phyloP scores from a whole-genome alignment of 2,113 vertebrate species.

The Cariama cristata region DNA sequence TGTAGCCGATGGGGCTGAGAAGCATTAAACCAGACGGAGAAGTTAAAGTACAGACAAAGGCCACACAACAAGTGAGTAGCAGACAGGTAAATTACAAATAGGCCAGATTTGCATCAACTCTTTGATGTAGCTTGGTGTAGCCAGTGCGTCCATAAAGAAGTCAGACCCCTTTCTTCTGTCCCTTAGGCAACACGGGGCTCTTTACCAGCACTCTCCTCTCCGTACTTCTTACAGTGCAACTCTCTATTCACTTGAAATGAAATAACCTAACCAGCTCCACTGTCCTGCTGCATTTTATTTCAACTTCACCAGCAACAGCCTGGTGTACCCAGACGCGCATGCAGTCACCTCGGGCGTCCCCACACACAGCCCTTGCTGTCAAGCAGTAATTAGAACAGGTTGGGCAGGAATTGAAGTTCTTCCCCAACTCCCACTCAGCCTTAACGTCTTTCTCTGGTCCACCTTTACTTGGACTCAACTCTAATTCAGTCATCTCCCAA shows the following conservation, averaged over 20 bases:
- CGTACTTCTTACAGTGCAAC: fast-evolving
- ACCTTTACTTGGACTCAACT: not conserved
- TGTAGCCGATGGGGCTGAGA: not conserved
- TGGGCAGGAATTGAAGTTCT: not conserved
- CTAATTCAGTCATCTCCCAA: not conserved
- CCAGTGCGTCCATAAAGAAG: not conserved
- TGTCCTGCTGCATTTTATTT: not conserved
- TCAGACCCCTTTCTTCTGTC: not conserved
- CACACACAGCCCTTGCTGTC: not conserved
- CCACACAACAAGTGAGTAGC: not conserved
- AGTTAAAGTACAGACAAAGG: not conserved
- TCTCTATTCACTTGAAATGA: not conserved
- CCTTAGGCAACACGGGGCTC: not conserved
- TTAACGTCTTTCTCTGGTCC: not conserved
- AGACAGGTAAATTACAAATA: not conserved
- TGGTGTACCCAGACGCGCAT: fast-evolving
- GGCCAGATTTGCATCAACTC: not conserved
- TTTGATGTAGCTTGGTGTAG: not conserved
- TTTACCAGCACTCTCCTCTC: not conserved
- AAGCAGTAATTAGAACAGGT: not conserved
- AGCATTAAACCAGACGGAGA: not conserved
- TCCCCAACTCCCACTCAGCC: not conserved
- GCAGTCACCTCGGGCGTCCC: not conserved
- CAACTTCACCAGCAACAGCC: fast-evolving
- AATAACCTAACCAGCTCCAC: not conserved